Evolutionary conservation across 2,113 vertebrate species (phyloP).

Genomic region (human): GRCh38 chrX:21926501-21927000

Average conservation of each 20-base stretch:
- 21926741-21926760: slow-evolving; percentile 22
- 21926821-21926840: not conserved
- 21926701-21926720: not conserved
- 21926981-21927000: slow-evolving; percentile 50
- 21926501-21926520: not conserved
- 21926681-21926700: not conserved
- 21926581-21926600: slow-evolving; percentile 28
- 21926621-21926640: not conserved
- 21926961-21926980: slow-evolving; percentile 17
- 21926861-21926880: not conserved
- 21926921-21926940: slow-evolving; percentile 17
- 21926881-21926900: not conserved
- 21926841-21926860: slow-evolving; percentile 32
- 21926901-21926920: slow-evolving; percentile 23
- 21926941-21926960: slow-evolving; percentile 53
- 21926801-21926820: not conserved
- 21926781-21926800: not conserved
- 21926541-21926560: slow-evolving; percentile 26
- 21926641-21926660: not conserved
- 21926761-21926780: not conserved
- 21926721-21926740: not conserved
- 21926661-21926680: slow-evolving; percentile 48
- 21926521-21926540: not conserved
- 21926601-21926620: slow-evolving; percentile 30
- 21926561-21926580: not conserved